Percentiles rank a stretch among this genome's conserved stretches.
Conservation (phyloP, 2,888 invertebrate genomes). For the Hypolimnas misippus region DNA sequence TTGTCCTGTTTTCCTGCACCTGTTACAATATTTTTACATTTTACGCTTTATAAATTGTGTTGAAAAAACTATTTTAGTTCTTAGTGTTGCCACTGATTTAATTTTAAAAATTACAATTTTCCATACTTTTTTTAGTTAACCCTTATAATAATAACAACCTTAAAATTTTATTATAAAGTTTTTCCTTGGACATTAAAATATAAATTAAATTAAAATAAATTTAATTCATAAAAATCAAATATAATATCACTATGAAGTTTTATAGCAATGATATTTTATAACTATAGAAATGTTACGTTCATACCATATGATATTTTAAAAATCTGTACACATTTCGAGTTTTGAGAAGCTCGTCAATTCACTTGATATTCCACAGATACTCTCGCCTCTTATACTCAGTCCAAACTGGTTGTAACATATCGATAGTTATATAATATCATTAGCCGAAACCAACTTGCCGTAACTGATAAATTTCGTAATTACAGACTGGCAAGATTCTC, state of each 20-base stretch:
- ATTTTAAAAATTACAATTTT: slow-evolving; percentile 14
- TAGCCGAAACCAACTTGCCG: neutral
- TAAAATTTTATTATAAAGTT: neutral
- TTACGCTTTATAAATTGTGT: slow-evolving; percentile 32
- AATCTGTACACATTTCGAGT: too few relatives aligned
- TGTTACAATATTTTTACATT: slow-evolving; percentile 28
- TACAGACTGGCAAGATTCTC: slow-evolving; percentile 81
- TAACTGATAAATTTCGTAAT: slow-evolving; percentile 19
- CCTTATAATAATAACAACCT: neutral
- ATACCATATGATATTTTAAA: too few relatives aligned
- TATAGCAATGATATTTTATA: too few relatives aligned
- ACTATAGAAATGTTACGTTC: too few relatives aligned
- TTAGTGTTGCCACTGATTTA: slow-evolving; percentile 6
- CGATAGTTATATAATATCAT: too few relatives aligned
- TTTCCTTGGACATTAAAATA: neutral
- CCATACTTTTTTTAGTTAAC: slow-evolving; percentile 15
- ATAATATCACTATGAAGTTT: neutral
- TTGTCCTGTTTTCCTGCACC: slow-evolving; percentile 40
- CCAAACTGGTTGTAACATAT: too few relatives aligned
- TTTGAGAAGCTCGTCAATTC: too few relatives aligned
- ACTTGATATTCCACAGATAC: too few relatives aligned
- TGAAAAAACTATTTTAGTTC: slow-evolving; percentile 9
- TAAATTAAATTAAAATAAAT: neutral
- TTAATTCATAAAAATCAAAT: neutral
- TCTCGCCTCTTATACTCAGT: too few relatives aligned